Evolutionary conservation across 2,797 vertebrate genomes (phyloP).

Genomic region (Danio albolineatus): DNA sequence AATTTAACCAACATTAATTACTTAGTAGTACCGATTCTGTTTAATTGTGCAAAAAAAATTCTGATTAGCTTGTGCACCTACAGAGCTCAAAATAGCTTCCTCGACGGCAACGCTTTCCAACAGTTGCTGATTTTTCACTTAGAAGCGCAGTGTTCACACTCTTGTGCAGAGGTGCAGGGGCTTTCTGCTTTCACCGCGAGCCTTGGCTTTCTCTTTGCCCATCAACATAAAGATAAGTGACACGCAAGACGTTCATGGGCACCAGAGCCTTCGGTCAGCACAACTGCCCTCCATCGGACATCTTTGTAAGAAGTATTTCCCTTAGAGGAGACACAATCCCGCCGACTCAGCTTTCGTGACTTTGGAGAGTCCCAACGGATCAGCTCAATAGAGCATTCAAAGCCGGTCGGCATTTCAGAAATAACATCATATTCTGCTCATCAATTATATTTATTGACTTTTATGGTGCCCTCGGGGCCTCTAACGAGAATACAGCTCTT

Average conservation of each 20-base stretch:
- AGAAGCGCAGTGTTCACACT: constrained; percentile 2
- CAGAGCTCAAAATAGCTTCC: neutral
- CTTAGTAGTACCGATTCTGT: too few species aligned
- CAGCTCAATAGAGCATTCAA: constrained; percentile 13
- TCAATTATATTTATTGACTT: constrained; percentile 20
- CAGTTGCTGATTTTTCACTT: neutral
- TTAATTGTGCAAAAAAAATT: neutral
- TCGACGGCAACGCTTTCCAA: neutral
- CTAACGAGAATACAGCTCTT: constrained; percentile 4
- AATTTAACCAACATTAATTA: too few species aligned
- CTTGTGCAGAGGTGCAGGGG: neutral
- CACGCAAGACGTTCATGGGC: neutral
- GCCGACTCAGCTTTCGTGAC: constrained; percentile 42
- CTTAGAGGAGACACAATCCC: constrained; percentile 6
- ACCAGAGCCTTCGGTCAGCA: constrained; percentile 34
- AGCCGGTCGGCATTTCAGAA: constrained; percentile 12
- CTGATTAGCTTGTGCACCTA: neutral
- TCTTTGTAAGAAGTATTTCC: constrained; percentile 21
- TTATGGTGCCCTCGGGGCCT: neutral
- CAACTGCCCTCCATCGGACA: neutral
- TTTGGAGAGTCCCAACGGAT: constrained; percentile 9
- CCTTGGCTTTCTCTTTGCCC: constrained; percentile 21
- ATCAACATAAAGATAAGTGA: constrained; percentile 7
- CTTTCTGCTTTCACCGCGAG: constrained; percentile 27
- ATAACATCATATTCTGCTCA: constrained; percentile 1